Evolutionary conservation across 2,113 vertebrate species (phyloP).

Genomic region (Antechinus flavipes): DNA sequence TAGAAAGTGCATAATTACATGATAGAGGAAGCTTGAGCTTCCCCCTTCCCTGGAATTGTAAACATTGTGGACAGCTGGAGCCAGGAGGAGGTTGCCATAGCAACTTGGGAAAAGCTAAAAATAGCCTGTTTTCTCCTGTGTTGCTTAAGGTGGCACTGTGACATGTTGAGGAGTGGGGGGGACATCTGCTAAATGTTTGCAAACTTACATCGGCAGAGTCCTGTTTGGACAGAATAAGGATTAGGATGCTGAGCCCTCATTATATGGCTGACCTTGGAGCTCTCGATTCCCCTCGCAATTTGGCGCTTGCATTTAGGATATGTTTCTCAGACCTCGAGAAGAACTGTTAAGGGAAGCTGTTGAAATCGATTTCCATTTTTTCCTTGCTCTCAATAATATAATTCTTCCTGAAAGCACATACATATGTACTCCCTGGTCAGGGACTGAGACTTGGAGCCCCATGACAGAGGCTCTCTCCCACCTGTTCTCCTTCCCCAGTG

Average conservation of each 20-base stretch:
- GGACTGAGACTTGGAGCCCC: background rate
- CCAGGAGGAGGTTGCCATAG: conserved; percentile 84
- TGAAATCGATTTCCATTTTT: conserved; percentile 41
- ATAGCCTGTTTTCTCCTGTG: conserved; percentile 80
- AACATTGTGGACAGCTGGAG: conserved; percentile 84
- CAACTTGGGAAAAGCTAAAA: conserved; percentile 86
- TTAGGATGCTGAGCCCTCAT: conserved; percentile 65
- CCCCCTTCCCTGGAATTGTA: conserved; percentile 80
- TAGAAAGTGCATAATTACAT: conserved; percentile 84
- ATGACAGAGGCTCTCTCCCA: background rate
- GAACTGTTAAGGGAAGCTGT: conserved; percentile 39
- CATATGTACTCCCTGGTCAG: background rate
- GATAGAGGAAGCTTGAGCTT: conserved; percentile 84
- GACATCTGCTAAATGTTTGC: conserved; percentile 73
- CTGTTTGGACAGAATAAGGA: conserved; percentile 53
- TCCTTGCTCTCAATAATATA: conserved; percentile 8
- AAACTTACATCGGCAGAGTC: conserved; percentile 60
- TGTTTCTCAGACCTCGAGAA: conserved; percentile 48
- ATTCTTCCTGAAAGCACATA: background rate
- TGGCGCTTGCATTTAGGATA: conserved; percentile 40
- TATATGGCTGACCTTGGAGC: conserved; percentile 52
- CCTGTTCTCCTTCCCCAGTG: background rate
- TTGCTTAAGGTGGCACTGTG: conserved; percentile 83
- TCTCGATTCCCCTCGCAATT: conserved; percentile 51
- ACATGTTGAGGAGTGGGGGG: conserved; percentile 78